Evolutionary conservation across 2,888 invertebrate species (phyloP).

Genomic region (Dorcus parallelipipedus): DNA sequence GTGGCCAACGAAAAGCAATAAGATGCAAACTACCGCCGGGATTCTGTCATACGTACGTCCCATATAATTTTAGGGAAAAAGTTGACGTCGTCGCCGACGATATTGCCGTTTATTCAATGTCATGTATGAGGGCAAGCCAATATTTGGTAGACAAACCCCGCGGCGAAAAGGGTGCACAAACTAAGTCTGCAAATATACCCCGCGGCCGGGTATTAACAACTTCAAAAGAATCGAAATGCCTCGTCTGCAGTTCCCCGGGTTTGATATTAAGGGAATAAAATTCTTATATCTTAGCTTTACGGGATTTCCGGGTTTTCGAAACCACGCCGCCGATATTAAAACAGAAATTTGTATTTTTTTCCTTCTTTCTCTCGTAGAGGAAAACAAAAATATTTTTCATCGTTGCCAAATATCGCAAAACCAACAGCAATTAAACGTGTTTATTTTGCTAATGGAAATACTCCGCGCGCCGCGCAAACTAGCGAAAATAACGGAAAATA

Average conservation of each 20-base stretch:
- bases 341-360: no score
- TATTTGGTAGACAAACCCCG: constrained; percentile 12
- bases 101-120: constrained; percentile 11
- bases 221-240: constrained; percentile 15
- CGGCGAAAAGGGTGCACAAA: constrained; percentile 3
- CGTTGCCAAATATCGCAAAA: no score
- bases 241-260: constrained; percentile 2
- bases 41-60: background rate
- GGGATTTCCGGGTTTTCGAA: no score
- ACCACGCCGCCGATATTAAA: no score
- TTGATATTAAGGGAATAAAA: constrained; percentile 10
- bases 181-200: constrained; percentile 16
- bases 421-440: no score
- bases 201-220: constrained; percentile 11
- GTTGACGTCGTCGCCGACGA: background rate
- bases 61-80: constrained; percentile 7
- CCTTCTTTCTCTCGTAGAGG: no score
- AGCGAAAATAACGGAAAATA: no score
- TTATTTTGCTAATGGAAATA: no score
- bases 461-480: no score
- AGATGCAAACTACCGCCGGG: no score
- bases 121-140: constrained; percentile 7
- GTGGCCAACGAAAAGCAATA: no score
- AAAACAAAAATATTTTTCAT: no score
- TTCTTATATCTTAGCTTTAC: background rate